phyloP scores from a whole-genome alignment of 1,140 invertebrate genomes.

The Eumeta japonica region DNA sequence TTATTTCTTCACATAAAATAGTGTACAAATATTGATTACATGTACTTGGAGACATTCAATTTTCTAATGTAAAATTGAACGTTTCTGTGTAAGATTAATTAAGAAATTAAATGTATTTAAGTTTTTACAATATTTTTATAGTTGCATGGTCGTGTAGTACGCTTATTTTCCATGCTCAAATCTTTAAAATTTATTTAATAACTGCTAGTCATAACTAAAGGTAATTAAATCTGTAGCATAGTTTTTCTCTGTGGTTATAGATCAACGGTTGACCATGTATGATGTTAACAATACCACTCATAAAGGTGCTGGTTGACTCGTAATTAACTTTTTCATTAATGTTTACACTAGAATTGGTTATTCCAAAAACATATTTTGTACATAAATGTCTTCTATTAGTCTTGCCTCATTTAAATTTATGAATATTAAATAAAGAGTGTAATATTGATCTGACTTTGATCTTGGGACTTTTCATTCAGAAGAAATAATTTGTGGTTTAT shows the following conservation, averaged over 20 bases:
- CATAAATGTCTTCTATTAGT: no score
- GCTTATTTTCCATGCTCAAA: constrained; percentile 55
- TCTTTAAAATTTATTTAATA: constrained; percentile 52
- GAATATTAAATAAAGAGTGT: no score
- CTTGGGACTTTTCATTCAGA: no score
- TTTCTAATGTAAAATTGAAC: background rate
- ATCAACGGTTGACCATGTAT: no score
- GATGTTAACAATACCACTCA: background rate
- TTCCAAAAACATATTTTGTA: no score
- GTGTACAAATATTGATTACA: background rate
- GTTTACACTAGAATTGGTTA: no score
- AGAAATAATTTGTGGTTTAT: no score
- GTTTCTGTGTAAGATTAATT: background rate
- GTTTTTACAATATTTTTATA: constrained; percentile 53
- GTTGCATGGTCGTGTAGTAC: constrained; percentile 50
- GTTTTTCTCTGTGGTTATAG: no score
- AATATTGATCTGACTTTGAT: no score
- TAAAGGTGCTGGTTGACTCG: background rate
- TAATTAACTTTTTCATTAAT: background rate
- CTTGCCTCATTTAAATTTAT: no score
- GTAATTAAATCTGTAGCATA: background rate
- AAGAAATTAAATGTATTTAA: constrained; percentile 27
- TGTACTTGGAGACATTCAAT: background rate
- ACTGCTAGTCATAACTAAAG: constrained; percentile 53
- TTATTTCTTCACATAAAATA: background rate